Conservation (phyloP, 2,113 vertebrate species). For the Xiphias gladius region DNA sequence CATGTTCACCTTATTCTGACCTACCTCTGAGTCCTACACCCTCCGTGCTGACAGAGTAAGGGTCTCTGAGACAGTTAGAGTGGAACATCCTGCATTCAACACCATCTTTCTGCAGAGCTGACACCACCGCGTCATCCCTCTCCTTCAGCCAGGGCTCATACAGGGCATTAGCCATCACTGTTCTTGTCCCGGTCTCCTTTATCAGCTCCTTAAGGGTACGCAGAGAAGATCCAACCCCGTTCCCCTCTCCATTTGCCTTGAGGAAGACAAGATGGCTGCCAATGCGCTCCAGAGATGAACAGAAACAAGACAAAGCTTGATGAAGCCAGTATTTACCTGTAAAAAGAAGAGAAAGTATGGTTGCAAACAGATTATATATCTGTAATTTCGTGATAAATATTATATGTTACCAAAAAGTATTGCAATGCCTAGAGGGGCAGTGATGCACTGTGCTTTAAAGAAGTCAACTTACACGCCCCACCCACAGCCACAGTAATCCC, state of each 20-base stretch:
- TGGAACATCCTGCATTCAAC: constrained; percentile 75
- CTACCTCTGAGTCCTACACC: constrained; percentile 84
- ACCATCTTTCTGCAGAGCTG: constrained; percentile 68
- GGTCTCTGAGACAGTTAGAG: constrained; percentile 83
- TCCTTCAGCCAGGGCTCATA: constrained; percentile 86
- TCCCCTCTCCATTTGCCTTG: constrained; percentile 28
- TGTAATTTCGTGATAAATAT: neutral
- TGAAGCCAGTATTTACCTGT: constrained; percentile 84
- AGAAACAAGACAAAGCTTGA: constrained; percentile 77
- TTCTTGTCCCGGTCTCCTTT: constrained; percentile 73
- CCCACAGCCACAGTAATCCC: constrained; percentile 80
- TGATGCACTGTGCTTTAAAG: neutral
- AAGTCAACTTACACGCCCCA: constrained; percentile 77
- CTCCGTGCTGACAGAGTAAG: constrained; percentile 80
- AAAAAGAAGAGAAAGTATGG: neutral
- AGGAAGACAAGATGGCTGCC: constrained; percentile 77
- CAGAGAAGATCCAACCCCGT: constrained; percentile 56
- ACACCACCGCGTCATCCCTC: constrained; percentile 72
- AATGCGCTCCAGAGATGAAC: constrained; percentile 70
- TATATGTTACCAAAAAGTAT: too few relatives aligned
- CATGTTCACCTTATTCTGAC: constrained; percentile 13
- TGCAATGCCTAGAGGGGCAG: neutral
- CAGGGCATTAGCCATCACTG: constrained; percentile 77
- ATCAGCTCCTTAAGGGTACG: constrained; percentile 64
- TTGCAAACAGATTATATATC: neutral